Base-by-base conservation (phyloP, 2,888 invertebrate genomes). In the Gastracanthus pulcherrimus region DNA sequence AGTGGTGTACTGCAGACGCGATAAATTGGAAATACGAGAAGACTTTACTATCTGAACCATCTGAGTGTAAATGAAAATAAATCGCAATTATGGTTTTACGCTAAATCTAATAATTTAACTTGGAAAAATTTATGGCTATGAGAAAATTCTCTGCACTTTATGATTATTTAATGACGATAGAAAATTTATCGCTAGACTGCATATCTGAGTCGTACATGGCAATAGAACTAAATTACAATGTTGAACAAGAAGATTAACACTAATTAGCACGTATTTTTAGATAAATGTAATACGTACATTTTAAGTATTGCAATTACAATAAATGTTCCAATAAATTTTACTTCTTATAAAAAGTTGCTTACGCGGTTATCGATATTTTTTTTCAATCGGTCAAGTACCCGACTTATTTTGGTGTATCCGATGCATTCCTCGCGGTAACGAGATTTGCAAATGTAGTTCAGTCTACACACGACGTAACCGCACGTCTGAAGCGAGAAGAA, bases 401-500 rank as follows among this genome's bases (percentile, higher is more conserved):
- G 34, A 26, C 26, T 11, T 16, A 34, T 34, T 31, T 60, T 29
- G n/a, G n/a, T n/a, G n/a, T n/a, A n/a, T n/a, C 34, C n/a, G 16
- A 36, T 62, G 31, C 62, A 36, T 9, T 36, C 11, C 19, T 62
- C 1, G 62, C 19, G 31, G 62, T 19, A 34, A 16, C 51, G 26
- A 66, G 11, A 38, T 29, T 36, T 38, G 19, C 19, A 41, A 67
- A 67, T 66, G 76, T 69, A 58, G 67, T 55, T 58, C 29, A 58
- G 19, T 62, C 45, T 29, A 19, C 31, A 38, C 38, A 69, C 58
- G 34, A 70, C 38, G 34, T 51, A 58, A 58, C 62, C 38, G n/a
- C 64, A 36, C 19, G 51, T 31, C 34, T 19, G 55, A 55, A 26
- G 69, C 51, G 84, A 86, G 84, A 83, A 86, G 87, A 87, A 89